phyloP scores from a whole-genome alignment of 2,113 vertebrate genomes.

The Nematolebias whitei region DNA sequence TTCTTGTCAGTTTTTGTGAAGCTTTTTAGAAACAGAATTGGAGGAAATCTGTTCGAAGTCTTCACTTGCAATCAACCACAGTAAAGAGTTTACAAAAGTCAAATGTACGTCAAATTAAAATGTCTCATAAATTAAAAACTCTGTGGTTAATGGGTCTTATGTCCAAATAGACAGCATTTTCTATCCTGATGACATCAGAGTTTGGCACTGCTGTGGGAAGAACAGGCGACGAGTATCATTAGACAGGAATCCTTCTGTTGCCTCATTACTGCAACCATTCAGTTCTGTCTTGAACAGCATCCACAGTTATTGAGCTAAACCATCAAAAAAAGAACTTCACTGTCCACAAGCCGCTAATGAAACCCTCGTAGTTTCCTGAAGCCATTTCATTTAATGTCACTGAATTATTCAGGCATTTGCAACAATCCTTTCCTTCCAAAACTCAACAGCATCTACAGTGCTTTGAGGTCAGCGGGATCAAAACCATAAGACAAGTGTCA shows the following conservation, averaged over 20 bases:
- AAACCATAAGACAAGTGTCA: too few relatives aligned
- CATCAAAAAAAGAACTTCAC: conserved; percentile 15
- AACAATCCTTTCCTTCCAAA: neutral
- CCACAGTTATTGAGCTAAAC: conserved; percentile 6
- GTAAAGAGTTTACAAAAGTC: conserved; percentile 50
- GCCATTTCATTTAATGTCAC: conserved; percentile 22
- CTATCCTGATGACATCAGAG: conserved; percentile 42
- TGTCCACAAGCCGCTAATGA: conserved; percentile 5
- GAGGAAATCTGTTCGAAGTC: too few relatives aligned
- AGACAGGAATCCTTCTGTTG: conserved; percentile 37
- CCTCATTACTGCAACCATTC: conserved; percentile 23
- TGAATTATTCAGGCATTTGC: conserved; percentile 1
- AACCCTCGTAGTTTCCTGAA: conserved; percentile 29
- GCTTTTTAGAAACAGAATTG: neutral
- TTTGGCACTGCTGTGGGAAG: conserved; percentile 46
- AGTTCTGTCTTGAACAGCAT: conserved; percentile 15
- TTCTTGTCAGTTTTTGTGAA: too few relatives aligned
- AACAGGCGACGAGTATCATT: conserved; percentile 53
- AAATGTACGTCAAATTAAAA: conserved; percentile 16
- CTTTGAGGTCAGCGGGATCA: neutral
- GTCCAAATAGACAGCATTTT: neutral
- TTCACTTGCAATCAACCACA: conserved; percentile 33
- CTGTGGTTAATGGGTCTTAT: conserved; percentile 31
- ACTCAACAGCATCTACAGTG: conserved; percentile 30
- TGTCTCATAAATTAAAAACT: conserved; percentile 42